Base-by-base conservation (phyloP, 2,113 vertebrate genomes). In the Ascaphus truei region DNA sequence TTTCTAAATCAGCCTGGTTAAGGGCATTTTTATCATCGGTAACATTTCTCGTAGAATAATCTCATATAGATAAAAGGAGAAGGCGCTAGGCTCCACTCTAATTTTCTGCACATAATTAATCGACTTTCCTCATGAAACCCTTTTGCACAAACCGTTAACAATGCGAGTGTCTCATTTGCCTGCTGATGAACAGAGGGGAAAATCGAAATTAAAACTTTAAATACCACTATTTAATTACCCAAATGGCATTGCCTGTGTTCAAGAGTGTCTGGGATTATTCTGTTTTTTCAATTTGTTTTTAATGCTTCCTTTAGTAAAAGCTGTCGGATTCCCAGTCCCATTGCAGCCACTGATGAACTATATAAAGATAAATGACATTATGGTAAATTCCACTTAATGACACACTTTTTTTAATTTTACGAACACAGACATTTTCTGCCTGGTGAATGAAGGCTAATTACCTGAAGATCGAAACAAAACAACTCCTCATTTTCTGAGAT, bases 371-470 rank as follows among this genome's bases (percentile, higher is more conserved):
- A 98, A 98, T 93, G 91, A 95, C 94, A 98, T 98, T 97, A 96
- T 96, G 93, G 92, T 96, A 96, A 98, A 96, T 96, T 98, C 94
- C 91, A 96, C 95, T 99, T 96, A 96, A 98, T 97, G 95, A 96
- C 94, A 95, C 89, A 93, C n/a, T n/a, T n/a, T 94, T 98, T 96
- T 95, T 97, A 88, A 96, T 98, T 98, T 98, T 92, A 91, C 86
- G 88, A 96, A 95, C 94, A 95, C 90, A 88, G 92, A 89, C 91
- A 86, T 92, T 92, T 93, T 93, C 91, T 88, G 90, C 89, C 87
- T 92, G 87, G 88, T 92, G 94, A 98, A 94, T 94, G 91, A 92
- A 95, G 94, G 93, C 95, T 96, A 96, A 98, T 96, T 98, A 98
- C 93, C 87, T 88, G 85, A 93, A 92, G 94, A 95, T 95, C 92